Base-by-base conservation (phyloP, 1,140 invertebrate species). In the Platyscapa corneri region DNA sequence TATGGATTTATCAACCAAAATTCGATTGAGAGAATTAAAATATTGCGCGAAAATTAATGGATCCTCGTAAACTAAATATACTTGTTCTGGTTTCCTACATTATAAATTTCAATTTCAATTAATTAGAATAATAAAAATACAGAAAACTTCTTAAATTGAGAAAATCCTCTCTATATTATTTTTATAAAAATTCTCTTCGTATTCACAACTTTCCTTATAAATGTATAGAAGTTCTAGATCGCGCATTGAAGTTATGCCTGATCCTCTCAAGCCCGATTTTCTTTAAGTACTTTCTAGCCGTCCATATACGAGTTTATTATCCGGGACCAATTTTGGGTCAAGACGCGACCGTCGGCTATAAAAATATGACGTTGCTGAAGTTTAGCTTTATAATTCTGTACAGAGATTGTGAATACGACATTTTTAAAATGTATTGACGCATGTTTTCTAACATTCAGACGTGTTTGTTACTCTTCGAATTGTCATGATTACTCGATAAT, bases 241-340 rank as follows among this genome's bases (percentile, higher is more conserved):
- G 3, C 2, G 3, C 56, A 60, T 60, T 14, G 14, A 60, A 60
- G 10, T 27, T 7, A 60, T 27, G 23, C 27, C 20, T 37, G 6
- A 20, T 23, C 8, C 64, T 67, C 30, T 70, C 16, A 18, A 70
- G 34, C 7, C 32, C 34, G 32, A 70, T 70, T 37, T 70, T 70
- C 20, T 5, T 70, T 14, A 10, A 70, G 34, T 70, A 37, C 34
- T 70, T 37, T 70, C 34, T 37, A 37, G 3, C 20, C 6, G 12
- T 18, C 8, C 10, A 16, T 32, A 32, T 1, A 27, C 42, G 30
- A 70, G 3, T 81, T 46, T 49, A 72, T 81, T 81, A 65, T 81
- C 46, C 6, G 32, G 30, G 30, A 32, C 42, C 14, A 70, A 81
- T 81, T 81, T 81, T 72, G 23, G 79, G 65, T 81, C 79, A 81